A percentile compares a stretch with the other conserved stretches of the same genome.
Evolutionary conservation across 2,797 vertebrate species (phyloP).

Genomic region (Varecia variegata): DNA sequence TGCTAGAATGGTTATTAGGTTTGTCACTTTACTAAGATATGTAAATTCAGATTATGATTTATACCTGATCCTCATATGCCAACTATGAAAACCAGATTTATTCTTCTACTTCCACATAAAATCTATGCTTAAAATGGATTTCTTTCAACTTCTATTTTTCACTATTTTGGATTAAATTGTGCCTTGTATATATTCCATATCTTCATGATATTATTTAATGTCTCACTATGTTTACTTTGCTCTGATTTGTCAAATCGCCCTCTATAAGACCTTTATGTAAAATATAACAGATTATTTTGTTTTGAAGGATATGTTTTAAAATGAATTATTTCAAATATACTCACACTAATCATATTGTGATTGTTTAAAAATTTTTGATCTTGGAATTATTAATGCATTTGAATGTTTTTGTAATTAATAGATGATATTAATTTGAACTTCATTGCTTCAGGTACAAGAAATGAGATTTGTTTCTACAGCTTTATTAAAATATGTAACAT

Average conservation of each 20-base stretch:
- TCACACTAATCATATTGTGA: background rate
- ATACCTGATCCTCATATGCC: background rate
- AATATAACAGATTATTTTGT: background rate
- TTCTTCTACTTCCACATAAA: background rate
- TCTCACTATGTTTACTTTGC: background rate
- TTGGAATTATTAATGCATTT: background rate
- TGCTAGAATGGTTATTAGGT: accelerated
- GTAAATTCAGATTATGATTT: background rate
- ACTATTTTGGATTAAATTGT: background rate
- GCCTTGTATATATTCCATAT: background rate
- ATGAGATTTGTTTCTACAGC: background rate
- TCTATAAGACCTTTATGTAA: background rate
- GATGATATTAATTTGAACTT: background rate
- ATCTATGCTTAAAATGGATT: background rate
- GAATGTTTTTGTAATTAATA: background rate
- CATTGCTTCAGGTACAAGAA: background rate
- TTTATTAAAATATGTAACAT: background rate
- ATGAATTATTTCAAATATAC: background rate
- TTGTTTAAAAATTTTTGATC: background rate
- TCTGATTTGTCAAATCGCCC: background rate
- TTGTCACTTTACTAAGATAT: background rate
- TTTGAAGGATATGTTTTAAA: background rate
- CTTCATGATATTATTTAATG: background rate
- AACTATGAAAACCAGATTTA: background rate
- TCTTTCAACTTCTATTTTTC: background rate